Base-by-base conservation (phyloP, 2,797 vertebrate species). In the Neopelma chrysocephalum region DNA sequence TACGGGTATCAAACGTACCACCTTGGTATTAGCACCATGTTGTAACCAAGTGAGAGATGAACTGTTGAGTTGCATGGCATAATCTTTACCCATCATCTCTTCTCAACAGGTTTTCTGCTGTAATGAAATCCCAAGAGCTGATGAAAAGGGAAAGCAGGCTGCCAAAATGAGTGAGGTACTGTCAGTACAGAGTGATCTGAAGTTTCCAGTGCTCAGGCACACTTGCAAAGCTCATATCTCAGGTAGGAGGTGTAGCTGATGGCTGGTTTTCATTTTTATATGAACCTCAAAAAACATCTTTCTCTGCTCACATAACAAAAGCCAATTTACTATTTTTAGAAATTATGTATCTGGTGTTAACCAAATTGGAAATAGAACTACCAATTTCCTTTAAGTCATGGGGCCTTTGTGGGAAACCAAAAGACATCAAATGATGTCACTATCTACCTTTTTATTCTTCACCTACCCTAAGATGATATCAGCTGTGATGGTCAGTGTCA, bases 301-400 rank as follows among this genome's bases (percentile, higher is more conserved):
- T 50, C 29, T 79, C 43, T 80, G 27, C 34, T 83, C 61, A 86
- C 29, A 64, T 38, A 42, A 47, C 4, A 9, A 51, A 86, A 87
- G 9, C 0, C 12, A 70, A 31, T 27, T 68, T 50, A 8, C 21
- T 19, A 1, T 34, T 90, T 92, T 77, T 29, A 43, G 92, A 71
- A 77, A 54, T 12, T 0, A 26, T 1, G 0, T 31, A 51, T 53
- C 45, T 82, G 29, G 3, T 61, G 34, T 61, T 69, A 85, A 51
- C 15, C 6, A 36, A 66, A 43, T 11, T 2, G 8, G 76, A 93
- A 93, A 79, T 58, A 76, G 34, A 84, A 84, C 6, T 14, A 82
- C 31, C 9, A 71, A 75, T 36, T 60, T 45, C 15, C 68, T 87
- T 87, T 73, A 82, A 82, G 75, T 87, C 71, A 62, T 3, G 3